Evolutionary conservation across 2,797 vertebrate species (phyloP).

Genomic region (Sebastes steindachneri): DNA sequence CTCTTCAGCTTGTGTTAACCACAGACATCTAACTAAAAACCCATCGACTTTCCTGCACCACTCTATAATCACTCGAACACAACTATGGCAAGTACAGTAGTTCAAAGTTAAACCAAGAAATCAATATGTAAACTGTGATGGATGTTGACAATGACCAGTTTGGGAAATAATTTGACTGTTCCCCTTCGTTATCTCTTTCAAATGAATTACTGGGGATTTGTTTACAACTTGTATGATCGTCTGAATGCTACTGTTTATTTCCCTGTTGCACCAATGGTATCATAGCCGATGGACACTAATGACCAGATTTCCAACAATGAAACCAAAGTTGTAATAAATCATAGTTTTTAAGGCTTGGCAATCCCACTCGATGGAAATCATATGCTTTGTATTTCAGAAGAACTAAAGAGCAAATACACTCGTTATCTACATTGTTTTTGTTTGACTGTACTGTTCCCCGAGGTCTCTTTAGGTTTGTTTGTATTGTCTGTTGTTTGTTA

Average conservation of each 20-base stretch:
- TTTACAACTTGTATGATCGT: background rate
- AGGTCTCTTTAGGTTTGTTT: slow-evolving; percentile 4
- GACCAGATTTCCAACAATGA: background rate
- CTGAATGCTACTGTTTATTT: background rate
- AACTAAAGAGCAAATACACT: background rate
- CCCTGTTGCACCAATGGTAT: background rate
- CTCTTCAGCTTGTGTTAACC: too few species aligned
- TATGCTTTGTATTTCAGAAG: background rate
- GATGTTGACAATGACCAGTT: background rate
- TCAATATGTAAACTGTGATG: background rate
- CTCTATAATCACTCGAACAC: background rate
- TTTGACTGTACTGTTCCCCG: background rate
- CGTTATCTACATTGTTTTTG: background rate
- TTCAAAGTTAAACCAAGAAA: background rate
- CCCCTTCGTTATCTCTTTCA: background rate
- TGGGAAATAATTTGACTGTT: background rate
- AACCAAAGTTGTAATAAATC: background rate
- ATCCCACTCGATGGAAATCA: background rate
- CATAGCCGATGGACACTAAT: background rate
- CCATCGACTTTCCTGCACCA: accelerated
- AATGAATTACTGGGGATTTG: background rate
- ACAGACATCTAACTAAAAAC: too few species aligned
- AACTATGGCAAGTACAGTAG: background rate
- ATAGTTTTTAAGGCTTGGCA: background rate
- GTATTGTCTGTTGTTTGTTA: background rate